phyloP scores from a whole-genome alignment of 1,140 invertebrate species.

The Odontomachus brunneus region DNA sequence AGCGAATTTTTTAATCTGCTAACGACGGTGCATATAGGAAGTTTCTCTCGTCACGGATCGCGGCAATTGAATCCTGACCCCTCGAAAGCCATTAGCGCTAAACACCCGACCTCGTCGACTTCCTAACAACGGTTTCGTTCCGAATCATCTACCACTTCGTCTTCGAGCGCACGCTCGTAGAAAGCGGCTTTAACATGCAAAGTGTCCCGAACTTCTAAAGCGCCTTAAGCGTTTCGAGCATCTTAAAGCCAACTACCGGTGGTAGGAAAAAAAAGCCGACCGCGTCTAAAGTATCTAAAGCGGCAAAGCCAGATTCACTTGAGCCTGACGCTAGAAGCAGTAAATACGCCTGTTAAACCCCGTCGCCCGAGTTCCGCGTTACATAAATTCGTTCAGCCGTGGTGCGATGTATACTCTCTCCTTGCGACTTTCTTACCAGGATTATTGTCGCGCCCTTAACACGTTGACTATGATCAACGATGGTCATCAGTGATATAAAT shows the following conservation, averaged over 20 bases:
- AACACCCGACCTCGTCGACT: slow-evolving; percentile 33
- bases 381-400: background rate
- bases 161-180: slow-evolving; percentile 9
- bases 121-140: slow-evolving; percentile 39
- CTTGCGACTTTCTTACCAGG: background rate
- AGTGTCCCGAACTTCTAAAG: slow-evolving; percentile 47
- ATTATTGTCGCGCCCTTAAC: background rate
- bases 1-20: slow-evolving; percentile 10
- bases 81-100: slow-evolving; percentile 34
- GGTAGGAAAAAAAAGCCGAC: slow-evolving; percentile 27
- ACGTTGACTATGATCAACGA: background rate
- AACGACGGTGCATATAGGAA: background rate
- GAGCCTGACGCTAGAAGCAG: slow-evolving; percentile 3
- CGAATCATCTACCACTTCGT: slow-evolving; percentile 38
- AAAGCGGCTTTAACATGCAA: slow-evolving; percentile 53
- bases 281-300: slow-evolving; percentile 23
- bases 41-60: slow-evolving; percentile 3
- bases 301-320: slow-evolving; percentile 15
- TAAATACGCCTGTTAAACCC: slow-evolving; percentile 4
- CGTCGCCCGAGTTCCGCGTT: background rate
- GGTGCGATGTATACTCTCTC: background rate
- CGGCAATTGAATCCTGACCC: slow-evolving; percentile 9
- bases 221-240: slow-evolving; percentile 44
- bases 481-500: no score
- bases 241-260: slow-evolving; percentile 29